phyloP scores from a whole-genome alignment of 2,797 vertebrate species.

The Acipenser oxyrinchus region DNA sequence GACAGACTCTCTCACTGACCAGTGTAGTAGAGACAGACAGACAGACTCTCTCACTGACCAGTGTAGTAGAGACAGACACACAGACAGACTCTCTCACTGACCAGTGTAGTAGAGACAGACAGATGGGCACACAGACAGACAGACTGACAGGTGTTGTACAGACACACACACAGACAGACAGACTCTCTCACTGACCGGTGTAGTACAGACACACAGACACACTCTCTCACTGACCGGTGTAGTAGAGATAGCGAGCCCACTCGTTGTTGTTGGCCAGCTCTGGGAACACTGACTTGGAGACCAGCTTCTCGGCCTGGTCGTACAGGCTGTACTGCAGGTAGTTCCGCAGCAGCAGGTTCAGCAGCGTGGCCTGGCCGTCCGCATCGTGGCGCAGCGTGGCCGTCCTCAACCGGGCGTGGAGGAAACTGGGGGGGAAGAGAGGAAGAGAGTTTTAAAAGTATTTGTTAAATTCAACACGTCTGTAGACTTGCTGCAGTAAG shows the following conservation, averaged over 20 bases:
- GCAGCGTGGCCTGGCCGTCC: constrained; percentile 84
- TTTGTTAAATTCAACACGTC: not conserved
- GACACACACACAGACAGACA: not conserved
- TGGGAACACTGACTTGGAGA: constrained; percentile 90
- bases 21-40: not conserved
- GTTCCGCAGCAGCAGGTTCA: constrained; percentile 91
- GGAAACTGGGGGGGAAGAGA: constrained; percentile 58
- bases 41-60: no score
- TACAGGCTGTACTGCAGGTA: constrained; percentile 94
- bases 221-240: constrained; percentile 47
- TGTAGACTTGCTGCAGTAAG: not conserved
- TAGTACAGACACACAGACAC: no score
- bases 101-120: no score
- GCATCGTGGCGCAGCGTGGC: constrained; percentile 85
- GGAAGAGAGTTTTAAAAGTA: not conserved
- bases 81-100: not conserved
- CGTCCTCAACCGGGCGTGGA: constrained; percentile 85
- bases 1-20: not conserved
- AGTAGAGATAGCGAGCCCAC: constrained; percentile 94
- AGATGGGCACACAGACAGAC: no score
- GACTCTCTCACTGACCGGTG: no score
- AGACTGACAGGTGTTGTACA: not conserved
- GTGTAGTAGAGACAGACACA: not conserved
- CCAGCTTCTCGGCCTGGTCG: constrained; percentile 92
- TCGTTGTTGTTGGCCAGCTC: constrained; percentile 97